A percentile compares a stretch with the other conserved stretches of the same genome.
Conservation (phyloP, 2,888 invertebrate species). For the Chalcis sispes region DNA sequence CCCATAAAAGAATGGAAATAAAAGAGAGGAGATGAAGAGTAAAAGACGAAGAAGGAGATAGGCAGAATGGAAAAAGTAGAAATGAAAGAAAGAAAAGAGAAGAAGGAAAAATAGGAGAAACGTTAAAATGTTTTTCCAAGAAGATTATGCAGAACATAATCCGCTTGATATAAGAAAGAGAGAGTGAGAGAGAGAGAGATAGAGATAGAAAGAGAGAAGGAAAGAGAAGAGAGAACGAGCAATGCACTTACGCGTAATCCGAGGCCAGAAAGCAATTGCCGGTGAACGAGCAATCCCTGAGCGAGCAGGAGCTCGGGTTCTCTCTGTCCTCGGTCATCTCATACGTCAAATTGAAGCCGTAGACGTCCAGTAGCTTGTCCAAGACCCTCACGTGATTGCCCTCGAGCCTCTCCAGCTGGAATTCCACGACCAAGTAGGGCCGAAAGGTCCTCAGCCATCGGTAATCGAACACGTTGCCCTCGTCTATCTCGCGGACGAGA, state of each 20-base stretch:
- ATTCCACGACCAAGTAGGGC: conserved; percentile 87
- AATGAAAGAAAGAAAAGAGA: background rate
- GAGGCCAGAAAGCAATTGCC: conserved; percentile 87
- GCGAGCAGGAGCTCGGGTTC: conserved; percentile 83
- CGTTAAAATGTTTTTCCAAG: conserved; percentile 16
- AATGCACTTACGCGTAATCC: conserved; percentile 86
- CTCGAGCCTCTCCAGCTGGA: conserved; percentile 84
- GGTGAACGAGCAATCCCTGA: conserved; percentile 88
- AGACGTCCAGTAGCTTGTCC: conserved; percentile 88
- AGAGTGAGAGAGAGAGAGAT: too few relatives aligned
- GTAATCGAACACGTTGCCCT: conserved; percentile 82
- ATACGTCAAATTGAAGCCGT: conserved; percentile 95
- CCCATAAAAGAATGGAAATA: background rate
- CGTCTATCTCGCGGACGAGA: conserved; percentile 83
- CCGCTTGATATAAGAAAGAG: too few relatives aligned
- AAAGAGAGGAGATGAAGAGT: too few relatives aligned
- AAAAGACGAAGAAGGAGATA: too few relatives aligned
- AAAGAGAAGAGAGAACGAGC: too few relatives aligned
- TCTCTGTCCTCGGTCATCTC: conserved; percentile 82
- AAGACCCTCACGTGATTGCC: conserved; percentile 90
- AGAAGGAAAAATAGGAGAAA: too few relatives aligned
- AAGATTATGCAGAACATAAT: background rate
- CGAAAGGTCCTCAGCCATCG: conserved; percentile 81
- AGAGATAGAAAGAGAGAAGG: background rate
- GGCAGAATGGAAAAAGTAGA: background rate